These are phyloP conservation scores for Caenorhabditis zanzibari DNA, from an alignment of 2,888 invertebrate genomes.

Conservation along the genomic window DNA sequence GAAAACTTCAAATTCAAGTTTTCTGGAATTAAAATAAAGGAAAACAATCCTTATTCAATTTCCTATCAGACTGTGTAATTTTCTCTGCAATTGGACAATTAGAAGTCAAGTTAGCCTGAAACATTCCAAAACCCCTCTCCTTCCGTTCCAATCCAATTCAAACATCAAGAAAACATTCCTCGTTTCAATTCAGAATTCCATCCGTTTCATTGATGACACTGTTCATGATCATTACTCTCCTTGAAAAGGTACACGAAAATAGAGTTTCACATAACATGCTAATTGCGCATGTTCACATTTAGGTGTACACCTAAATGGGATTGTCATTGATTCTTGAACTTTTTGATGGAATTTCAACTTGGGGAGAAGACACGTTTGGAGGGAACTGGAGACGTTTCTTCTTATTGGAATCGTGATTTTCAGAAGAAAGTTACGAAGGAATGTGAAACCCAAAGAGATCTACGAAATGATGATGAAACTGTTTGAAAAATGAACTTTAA, in stretches of 20 bases:
- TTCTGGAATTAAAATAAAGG: too few relatives aligned
- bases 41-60: background rate
- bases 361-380: background rate
- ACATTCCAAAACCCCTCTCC: background rate
- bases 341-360: too few relatives aligned
- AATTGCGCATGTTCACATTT: constrained; percentile 29
- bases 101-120: too few relatives aligned
- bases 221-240: background rate
- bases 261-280: constrained; percentile 23
- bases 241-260: background rate
- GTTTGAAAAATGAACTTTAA: too few relatives aligned
- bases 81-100: background rate
- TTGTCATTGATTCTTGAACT: constrained; percentile 25
- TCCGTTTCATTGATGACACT: constrained; percentile 1
- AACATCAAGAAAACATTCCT: background rate
- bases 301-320: background rate
- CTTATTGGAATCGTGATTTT: too few relatives aligned
- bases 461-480: too few relatives aligned
- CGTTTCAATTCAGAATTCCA: constrained; percentile 9
- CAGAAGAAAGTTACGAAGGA: too few relatives aligned
- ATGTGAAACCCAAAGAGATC: too few relatives aligned
- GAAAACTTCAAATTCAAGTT: too few relatives aligned
- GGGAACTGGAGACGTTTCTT: too few relatives aligned
- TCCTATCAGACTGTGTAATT: background rate
- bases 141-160: background rate